phyloP scores from a whole-genome alignment of 2,797 vertebrate species.

The Schizopygopsis malacanthus region DNA sequence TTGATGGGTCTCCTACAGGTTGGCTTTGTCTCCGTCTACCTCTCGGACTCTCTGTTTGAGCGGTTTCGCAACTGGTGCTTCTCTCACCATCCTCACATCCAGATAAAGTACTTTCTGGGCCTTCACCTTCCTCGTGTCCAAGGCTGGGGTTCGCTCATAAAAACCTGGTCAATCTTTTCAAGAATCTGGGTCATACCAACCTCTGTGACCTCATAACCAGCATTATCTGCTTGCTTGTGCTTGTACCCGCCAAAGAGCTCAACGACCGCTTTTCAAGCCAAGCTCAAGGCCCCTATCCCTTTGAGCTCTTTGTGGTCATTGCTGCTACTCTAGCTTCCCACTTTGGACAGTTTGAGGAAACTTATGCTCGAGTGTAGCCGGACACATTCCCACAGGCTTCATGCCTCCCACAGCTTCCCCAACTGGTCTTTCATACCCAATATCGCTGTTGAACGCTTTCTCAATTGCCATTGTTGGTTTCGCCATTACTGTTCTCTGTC shows the following conservation, averaged over 20 bases:
- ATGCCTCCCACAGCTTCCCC: slow-evolving; percentile 85
- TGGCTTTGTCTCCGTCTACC: slow-evolving; percentile 95
- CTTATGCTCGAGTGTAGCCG: slow-evolving; percentile 84
- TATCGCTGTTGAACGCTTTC: slow-evolving; percentile 89
- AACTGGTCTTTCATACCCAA: slow-evolving; percentile 89
- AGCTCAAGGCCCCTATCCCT: slow-evolving; percentile 92
- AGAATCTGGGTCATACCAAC: slow-evolving; percentile 86
- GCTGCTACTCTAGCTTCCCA: slow-evolving; percentile 90
- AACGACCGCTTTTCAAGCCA: slow-evolving; percentile 91
- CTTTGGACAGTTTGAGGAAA: slow-evolving; percentile 84
- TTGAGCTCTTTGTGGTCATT: slow-evolving; percentile 90
- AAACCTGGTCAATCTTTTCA: slow-evolving; percentile 87
- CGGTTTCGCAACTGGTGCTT: slow-evolving; percentile 95
- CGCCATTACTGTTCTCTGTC: slow-evolving; percentile 97
- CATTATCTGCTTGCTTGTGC: slow-evolving; percentile 86
- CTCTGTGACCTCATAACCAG: slow-evolving; percentile 94
- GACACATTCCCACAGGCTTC: slow-evolving; percentile 92
- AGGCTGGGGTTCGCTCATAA: slow-evolving; percentile 86
- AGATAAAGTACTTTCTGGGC: slow-evolving; percentile 94
- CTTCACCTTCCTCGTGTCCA: slow-evolving; percentile 86
- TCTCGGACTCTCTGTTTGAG: slow-evolving; percentile 94
- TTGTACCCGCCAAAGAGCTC: slow-evolving; percentile 91
- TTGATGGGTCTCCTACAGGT: slow-evolving; percentile 94
- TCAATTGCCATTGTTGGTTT: slow-evolving; percentile 95
- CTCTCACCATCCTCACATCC: slow-evolving; percentile 96